A percentile compares a stretch with the other conserved stretches of the same genome.
Conservation (phyloP, 2,888 invertebrate genomes). For the Elegia similella region DNA sequence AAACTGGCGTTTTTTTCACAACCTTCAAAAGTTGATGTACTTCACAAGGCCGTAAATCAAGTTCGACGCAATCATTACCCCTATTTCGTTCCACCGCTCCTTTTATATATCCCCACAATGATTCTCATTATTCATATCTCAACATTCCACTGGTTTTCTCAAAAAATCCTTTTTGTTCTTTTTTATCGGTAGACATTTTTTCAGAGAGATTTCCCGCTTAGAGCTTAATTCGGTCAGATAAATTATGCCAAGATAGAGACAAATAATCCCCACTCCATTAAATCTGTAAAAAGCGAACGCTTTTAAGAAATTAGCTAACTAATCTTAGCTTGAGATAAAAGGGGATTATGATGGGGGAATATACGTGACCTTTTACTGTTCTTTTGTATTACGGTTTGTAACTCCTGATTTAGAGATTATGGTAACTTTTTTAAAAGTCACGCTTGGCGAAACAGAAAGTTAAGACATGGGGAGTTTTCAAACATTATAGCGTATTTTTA, state of each 20-base stretch:
- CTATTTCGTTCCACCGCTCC: constrained; percentile 44
- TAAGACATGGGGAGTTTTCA: no score
- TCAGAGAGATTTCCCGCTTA: constrained; percentile 46
- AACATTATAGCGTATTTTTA: no score
- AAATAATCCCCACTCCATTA: constrained; percentile 68
- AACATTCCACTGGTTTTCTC: constrained; percentile 41
- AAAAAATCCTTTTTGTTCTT: constrained; percentile 43
- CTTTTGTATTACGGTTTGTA: constrained; percentile 25
- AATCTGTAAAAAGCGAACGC: constrained; percentile 66
- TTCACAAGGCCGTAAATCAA: constrained; percentile 36
- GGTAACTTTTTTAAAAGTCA: not conserved
- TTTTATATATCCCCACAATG: constrained; percentile 55
- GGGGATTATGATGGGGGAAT: constrained; percentile 47
- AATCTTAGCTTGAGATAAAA: constrained; percentile 56
- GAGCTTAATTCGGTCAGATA: constrained; percentile 58
- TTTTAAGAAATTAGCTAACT: constrained; percentile 71
- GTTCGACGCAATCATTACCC: constrained; percentile 40
- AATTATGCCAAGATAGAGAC: constrained; percentile 62
- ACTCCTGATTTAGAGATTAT: not conserved
- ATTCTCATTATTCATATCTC: constrained; percentile 60
- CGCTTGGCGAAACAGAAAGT: not conserved
- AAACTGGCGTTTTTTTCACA: no score
- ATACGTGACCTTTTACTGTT: constrained; percentile 43
- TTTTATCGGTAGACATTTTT: constrained; percentile 56
- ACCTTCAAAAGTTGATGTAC: no score